Conservation (phyloP, 2,113 vertebrate genomes). For the Oreocharis arfaki region DNA sequence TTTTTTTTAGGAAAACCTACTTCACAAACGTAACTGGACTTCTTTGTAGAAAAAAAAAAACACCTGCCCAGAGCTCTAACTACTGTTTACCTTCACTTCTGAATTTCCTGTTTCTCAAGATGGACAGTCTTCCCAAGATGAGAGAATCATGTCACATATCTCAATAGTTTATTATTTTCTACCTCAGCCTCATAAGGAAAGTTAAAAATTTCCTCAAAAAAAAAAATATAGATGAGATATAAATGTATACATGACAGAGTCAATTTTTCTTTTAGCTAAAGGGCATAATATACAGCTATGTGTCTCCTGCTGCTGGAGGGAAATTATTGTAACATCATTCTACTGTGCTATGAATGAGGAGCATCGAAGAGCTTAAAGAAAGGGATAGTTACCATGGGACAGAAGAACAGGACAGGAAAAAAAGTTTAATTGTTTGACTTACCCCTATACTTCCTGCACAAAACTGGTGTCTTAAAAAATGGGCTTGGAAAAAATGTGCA, state of each 20-base stretch:
- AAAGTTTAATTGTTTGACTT: background rate
- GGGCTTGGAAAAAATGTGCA: no score
- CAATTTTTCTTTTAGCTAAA: constrained; percentile 62
- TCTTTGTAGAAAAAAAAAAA: background rate
- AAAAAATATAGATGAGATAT: constrained; percentile 41
- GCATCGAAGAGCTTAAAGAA: constrained; percentile 4
- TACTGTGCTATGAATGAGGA: background rate
- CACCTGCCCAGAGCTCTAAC: background rate
- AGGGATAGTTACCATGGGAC: background rate
- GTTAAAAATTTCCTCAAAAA: constrained; percentile 8
- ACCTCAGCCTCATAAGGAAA: background rate
- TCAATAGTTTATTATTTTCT: constrained; percentile 32
- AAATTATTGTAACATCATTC: constrained; percentile 51
- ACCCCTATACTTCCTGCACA: background rate
- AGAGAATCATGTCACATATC: background rate
- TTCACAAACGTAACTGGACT: background rate
- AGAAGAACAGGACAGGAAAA: background rate
- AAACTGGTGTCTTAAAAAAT: background rate
- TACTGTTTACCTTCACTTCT: background rate
- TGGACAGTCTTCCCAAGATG: background rate
- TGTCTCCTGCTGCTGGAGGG: constrained; percentile 44
- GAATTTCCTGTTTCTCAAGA: background rate
- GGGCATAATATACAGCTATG: constrained; percentile 42
- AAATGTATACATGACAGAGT: constrained; percentile 64
- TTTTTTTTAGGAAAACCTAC: background rate